Conservation (phyloP, 2,113 vertebrate species). For the Platysternon megacephalum region DNA sequence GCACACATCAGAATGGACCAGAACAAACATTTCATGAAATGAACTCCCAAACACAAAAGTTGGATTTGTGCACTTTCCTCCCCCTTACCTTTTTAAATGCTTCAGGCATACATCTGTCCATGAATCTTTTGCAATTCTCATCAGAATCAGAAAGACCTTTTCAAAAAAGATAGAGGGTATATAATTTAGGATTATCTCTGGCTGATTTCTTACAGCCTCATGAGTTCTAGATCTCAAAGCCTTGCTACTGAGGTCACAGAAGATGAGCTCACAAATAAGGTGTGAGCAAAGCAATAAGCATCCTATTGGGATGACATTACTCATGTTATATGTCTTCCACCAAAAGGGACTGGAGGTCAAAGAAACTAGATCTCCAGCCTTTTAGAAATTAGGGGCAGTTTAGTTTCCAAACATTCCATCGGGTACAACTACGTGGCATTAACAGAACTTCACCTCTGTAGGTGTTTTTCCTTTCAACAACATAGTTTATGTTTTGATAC, state of each 20-base stretch:
- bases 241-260: neutral
- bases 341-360: neutral
- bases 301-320: neutral
- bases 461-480: neutral
- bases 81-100: slow-evolving; percentile 96
- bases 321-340: neutral
- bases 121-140: slow-evolving; percentile 98
- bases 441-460: neutral
- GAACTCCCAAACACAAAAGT: neutral
- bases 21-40: neutral
- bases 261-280: neutral
- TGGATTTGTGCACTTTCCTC: neutral
- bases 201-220: accelerated
- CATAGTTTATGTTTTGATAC: neutral
- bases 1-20: neutral
- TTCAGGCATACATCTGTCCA: slow-evolving; percentile 98
- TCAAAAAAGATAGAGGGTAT: slow-evolving; percentile 29
- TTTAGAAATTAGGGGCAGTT: neutral
- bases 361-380: neutral
- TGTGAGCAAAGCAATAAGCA: neutral
- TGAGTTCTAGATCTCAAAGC: neutral
- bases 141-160: slow-evolving; percentile 96
- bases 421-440: neutral
- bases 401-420: neutral
- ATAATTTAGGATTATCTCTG: neutral